A percentile compares a stretch with the other conserved stretches of the same genome.
Evolutionary conservation across 1,140 invertebrate genomes (phyloP).

Genomic region (Lepidurus couesii): DNA sequence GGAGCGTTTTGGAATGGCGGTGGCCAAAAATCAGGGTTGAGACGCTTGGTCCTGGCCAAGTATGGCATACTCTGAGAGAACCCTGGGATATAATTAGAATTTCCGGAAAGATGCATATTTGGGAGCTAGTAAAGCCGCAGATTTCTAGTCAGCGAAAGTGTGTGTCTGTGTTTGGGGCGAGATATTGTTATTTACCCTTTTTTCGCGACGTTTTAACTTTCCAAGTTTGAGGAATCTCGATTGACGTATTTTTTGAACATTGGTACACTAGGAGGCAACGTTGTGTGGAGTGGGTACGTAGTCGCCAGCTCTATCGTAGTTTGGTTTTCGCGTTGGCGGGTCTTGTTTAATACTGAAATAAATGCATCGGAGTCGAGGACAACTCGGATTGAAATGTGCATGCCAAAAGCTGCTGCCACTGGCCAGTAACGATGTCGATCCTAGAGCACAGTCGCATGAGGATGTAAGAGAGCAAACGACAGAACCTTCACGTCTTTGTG

Average conservation of each 20-base stretch:
- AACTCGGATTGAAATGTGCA: neutral
- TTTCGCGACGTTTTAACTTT: neutral
- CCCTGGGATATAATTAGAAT: constrained; percentile 15
- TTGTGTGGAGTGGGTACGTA: too few relatives aligned
- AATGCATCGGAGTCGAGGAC: neutral
- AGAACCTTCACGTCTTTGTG: too few relatives aligned
- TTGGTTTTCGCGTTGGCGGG: neutral
- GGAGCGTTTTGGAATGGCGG: neutral
- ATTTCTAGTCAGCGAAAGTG: neutral
- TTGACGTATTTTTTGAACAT: too few relatives aligned
- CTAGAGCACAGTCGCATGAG: constrained; percentile 3
- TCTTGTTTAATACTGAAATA: neutral
- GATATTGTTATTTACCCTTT: neutral
- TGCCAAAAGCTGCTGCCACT: neutral
- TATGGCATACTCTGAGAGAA: constrained; percentile 9
- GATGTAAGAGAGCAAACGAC: neutral
- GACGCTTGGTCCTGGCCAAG: constrained; percentile 9
- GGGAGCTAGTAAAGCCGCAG: neutral
- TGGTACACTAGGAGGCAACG: too few relatives aligned
- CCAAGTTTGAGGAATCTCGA: too few relatives aligned
- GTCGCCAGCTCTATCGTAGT: too few relatives aligned
- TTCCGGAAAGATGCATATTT: neutral
- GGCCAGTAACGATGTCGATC: neutral
- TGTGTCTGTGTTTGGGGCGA: neutral
- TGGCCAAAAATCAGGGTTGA: neutral